Conservation (phyloP, 2,113 vertebrate genomes). For the Tursiops truncatus region DNA sequence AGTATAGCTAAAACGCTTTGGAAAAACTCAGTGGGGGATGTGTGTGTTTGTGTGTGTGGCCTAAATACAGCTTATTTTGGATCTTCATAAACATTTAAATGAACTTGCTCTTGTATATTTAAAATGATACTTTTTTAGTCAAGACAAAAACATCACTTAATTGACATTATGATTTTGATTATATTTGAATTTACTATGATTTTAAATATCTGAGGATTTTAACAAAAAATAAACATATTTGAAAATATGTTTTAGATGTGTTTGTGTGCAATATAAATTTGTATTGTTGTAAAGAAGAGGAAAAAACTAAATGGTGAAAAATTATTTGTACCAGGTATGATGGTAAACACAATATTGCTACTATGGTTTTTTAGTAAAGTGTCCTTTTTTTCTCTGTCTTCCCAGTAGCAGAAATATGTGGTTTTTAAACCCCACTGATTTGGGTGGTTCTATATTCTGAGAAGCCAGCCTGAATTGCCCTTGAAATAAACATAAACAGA, state of each 20-base stretch:
- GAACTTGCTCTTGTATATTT: not conserved
- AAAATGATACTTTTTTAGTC: not conserved
- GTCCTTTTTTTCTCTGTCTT: not conserved
- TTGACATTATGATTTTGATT: not conserved
- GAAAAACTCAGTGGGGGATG: not conserved
- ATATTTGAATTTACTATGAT: not conserved
- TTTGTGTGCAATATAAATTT: not conserved
- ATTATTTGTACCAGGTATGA: not conserved
- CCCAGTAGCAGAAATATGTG: not conserved
- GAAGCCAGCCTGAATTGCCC: not conserved
- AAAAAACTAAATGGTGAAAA: conserved; percentile 1
- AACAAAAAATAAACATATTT: not conserved
- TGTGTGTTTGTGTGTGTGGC: not conserved
- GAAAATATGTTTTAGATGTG: not conserved
- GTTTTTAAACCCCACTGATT: not conserved
- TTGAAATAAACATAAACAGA: not conserved
- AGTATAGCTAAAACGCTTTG: not conserved
- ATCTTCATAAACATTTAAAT: not conserved
- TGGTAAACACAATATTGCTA: not conserved
- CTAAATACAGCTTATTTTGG: not conserved
- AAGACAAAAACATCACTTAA: not conserved
- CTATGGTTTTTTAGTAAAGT: not conserved
- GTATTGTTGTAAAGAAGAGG: not conserved
- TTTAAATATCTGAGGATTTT: not conserved
- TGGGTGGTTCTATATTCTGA: not conserved